Evolutionary conservation across 2,888 invertebrate genomes (phyloP).

Genomic region (Acheta domesticus): DNA sequence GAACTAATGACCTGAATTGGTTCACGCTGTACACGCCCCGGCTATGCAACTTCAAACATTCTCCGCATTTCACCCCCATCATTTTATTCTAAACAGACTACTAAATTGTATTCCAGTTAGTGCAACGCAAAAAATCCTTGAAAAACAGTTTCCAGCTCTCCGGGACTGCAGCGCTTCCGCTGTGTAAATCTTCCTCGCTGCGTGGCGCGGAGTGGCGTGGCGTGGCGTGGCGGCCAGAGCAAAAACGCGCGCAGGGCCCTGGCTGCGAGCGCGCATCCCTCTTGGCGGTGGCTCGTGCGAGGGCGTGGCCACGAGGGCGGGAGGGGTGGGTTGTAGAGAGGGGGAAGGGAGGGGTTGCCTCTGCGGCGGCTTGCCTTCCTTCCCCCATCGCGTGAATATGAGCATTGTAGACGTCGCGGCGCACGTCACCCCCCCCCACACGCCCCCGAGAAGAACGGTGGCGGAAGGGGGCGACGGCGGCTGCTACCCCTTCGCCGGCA

Average conservation of each 20-base stretch:
- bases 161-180: too few relatives aligned
- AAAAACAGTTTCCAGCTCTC: too few relatives aligned
- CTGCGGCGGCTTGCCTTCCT: neutral
- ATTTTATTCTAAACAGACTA: too few relatives aligned
- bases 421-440: neutral
- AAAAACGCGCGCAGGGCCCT: neutral
- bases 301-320: neutral
- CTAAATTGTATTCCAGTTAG: too few relatives aligned
- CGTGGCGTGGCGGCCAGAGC: neutral
- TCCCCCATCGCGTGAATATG: neutral
- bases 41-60: too few relatives aligned
- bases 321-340: neutral
- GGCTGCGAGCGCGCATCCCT: neutral
- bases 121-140: too few relatives aligned
- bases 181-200: too few relatives aligned
- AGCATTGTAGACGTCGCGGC: slow-evolving; percentile 5
- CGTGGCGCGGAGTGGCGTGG: neutral
- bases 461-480: neutral
- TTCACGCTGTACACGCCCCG: too few relatives aligned
- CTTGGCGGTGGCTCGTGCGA: neutral
- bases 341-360: neutral
- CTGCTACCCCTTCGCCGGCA: neutral
- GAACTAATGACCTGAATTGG: too few relatives aligned
- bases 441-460: too few relatives aligned
- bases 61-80: too few relatives aligned